Base-by-base conservation (phyloP, 1,140 invertebrate species). In the Philaenus spumarius region DNA sequence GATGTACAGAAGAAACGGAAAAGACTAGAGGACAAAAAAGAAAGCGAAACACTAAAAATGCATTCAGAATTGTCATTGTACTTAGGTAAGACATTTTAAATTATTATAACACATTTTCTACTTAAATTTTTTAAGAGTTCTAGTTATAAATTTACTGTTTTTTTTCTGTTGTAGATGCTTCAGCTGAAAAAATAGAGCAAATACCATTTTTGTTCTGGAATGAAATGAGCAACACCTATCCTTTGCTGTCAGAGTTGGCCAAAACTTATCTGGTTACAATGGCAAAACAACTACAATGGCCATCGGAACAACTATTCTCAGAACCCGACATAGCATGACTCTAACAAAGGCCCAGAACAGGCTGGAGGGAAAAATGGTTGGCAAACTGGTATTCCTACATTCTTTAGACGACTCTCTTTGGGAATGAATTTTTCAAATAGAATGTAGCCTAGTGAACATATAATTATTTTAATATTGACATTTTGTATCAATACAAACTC, bases 51-150 rank as follows among this genome's bases (percentile, higher is more conserved):
- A n/a, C 51, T 9, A 37, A 24, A 30, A 53, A 22, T 53, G 26
- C 51, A 53, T 37, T 30, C 51, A 53, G 51, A 53, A 20, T 30
- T 53, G 35, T 53, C 51, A 11, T 53, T 53, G 51, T 53, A 53
- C 37, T 53, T 53, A 53, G 51, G 30, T 53, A 53, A 53, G 51
- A 11, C 11, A 30, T 22, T 48, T 19, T 9, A 9, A 17, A 20
- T 48, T 9, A 22, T 48, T 48, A 17, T 53, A 17, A 34, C 17
- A 37, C 24, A 22, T 20, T 26, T 50, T 20, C 19, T 37, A 34
- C 14, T 17, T 48, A 24, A 48, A 17, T 48, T 17, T 19, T 7
- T 48, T 20, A 20, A 48, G 4, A 48, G 12, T 9, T 45, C 17
- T 7, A 9, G 7, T 9, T 17, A 19, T 11, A n/a, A n/a, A 6